Percentiles rank a stretch among this genome's conserved stretches.
phyloP scores from a whole-genome alignment of 2,797 vertebrate species.

The Spheniscus humboldti region DNA sequence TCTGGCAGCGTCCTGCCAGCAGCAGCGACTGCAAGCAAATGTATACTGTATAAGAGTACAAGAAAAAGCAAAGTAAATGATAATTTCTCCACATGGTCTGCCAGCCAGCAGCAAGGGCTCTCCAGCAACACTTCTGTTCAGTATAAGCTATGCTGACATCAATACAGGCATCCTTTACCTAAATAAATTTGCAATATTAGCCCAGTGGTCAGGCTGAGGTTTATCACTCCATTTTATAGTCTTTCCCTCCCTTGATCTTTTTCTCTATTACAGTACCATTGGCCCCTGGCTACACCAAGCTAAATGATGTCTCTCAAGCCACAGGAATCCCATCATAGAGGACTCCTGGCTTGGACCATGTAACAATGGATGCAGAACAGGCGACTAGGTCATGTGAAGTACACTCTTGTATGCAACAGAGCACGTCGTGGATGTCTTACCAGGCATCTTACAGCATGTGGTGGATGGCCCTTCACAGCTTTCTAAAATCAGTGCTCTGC shows the following conservation, averaged over 20 bases:
- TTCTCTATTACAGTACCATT: accelerated
- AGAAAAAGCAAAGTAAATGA: background rate
- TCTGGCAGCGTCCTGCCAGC: background rate
- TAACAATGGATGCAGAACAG: background rate
- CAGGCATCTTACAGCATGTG: background rate
- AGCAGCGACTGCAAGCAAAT: background rate
- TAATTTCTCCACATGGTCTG: background rate
- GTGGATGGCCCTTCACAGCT: background rate
- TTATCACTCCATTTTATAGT: background rate
- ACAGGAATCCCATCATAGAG: background rate
- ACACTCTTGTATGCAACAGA: background rate
- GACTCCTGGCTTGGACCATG: background rate
- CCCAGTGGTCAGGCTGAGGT: background rate
- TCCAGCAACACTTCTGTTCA: background rate
- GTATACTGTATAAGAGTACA: background rate
- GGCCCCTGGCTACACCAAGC: background rate
- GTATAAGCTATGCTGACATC: background rate
- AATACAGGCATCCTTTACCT: background rate
- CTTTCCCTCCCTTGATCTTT: background rate
- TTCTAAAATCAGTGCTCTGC: background rate
- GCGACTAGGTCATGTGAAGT: background rate
- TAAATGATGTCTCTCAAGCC: background rate
- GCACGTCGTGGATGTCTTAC: accelerated
- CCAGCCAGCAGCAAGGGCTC: background rate
- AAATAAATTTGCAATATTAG: background rate